These are phyloP conservation scores for Tiphia femorata DNA, from an alignment of 2,888 invertebrate genomes.

Conservation along the genomic window DNA sequence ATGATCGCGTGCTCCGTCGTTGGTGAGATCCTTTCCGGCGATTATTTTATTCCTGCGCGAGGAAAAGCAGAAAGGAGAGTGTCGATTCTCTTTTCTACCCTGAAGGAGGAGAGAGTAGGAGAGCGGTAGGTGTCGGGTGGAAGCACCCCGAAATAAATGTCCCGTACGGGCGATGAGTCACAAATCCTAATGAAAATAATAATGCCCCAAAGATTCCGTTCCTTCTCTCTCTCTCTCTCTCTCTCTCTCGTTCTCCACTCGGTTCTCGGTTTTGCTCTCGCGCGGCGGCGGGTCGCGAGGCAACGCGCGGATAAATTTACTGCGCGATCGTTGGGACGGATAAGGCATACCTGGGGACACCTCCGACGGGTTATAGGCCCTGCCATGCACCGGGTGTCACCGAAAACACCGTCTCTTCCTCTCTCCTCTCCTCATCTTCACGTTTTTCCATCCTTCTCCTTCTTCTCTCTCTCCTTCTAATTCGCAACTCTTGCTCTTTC, in stretches of 20 bases:
- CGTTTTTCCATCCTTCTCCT: too few species aligned
- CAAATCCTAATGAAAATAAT: conserved; percentile 66
- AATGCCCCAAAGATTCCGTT: conserved; percentile 47
- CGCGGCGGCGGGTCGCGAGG: conserved; percentile 41
- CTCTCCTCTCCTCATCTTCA: conserved; percentile 11
- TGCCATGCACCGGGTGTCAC: conserved; percentile 57
- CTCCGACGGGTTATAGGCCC: conserved; percentile 65
- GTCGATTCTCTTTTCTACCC: conserved; percentile 8
- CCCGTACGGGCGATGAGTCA: conserved; percentile 55
- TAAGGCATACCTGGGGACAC: conserved; percentile 68
- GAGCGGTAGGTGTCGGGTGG: conserved; percentile 32
- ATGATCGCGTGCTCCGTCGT: too few species aligned
- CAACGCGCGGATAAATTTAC: conserved; percentile 63
- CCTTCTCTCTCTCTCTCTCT: conserved; percentile 14
- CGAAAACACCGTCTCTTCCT: conserved; percentile 18
- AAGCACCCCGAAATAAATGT: conserved; percentile 41
- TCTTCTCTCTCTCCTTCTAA: too few species aligned
- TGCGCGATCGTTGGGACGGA: conserved; percentile 60
- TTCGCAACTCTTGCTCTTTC: too few species aligned
- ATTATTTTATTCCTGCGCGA: background rate
- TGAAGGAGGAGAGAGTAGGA: background rate
- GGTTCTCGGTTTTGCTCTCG: too few species aligned
- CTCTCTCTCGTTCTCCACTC: background rate
- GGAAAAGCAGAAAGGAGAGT: background rate
- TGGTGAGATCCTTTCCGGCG: background rate